phyloP scores from a whole-genome alignment of 2,888 invertebrate genomes.

The Exephanes ischioxanthus region DNA sequence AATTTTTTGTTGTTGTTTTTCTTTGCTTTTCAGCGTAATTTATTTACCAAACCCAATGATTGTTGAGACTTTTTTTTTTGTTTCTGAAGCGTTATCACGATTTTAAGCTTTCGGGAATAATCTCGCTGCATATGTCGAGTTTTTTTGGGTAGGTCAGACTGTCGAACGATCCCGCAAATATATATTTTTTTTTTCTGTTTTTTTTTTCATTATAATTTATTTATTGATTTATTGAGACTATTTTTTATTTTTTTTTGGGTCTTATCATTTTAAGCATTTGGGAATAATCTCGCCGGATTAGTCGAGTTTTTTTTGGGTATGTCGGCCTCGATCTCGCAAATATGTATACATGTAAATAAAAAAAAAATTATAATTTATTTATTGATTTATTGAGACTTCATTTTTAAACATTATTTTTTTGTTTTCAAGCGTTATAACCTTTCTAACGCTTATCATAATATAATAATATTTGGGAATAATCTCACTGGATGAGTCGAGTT shows the following conservation, averaged over 20 bases:
- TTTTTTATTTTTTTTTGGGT: too few species aligned
- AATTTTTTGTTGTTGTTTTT: not conserved
- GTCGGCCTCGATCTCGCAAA: too few species aligned
- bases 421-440: not conserved
- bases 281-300: too few species aligned
- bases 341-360: too few species aligned
- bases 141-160: not conserved
- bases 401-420: too few species aligned
- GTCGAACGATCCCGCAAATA: conserved; percentile 43
- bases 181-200: conserved; percentile 11
- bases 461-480: not conserved
- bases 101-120: not conserved
- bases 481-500: not conserved
- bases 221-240: not conserved
- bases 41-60: too few species aligned
- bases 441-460: too few species aligned
- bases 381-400: not conserved
- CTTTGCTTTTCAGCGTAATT: not conserved
- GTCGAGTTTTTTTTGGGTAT: too few species aligned
- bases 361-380: not conserved
- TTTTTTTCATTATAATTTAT: not conserved
- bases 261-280: too few species aligned
- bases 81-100: not conserved
- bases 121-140: not conserved
- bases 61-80: too few species aligned